Evolutionary conservation across 2,888 invertebrate genomes (phyloP).

Genomic region (Lamellibrachia satsuma): DNA sequence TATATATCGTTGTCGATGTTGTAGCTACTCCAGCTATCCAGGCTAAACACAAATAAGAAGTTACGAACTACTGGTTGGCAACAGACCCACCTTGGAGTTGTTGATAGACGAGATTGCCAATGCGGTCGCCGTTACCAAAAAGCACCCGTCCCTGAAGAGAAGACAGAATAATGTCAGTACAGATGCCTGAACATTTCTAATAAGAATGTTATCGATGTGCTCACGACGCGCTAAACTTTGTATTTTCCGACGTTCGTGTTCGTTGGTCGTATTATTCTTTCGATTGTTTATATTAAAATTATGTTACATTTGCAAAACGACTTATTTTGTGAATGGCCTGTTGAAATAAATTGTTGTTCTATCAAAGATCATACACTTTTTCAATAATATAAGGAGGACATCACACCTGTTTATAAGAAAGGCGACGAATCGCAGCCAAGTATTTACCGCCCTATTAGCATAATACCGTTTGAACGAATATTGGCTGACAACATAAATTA

Average conservation of each 20-base stretch:
- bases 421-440: too few relatives aligned
- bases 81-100: slow-evolving; percentile 82
- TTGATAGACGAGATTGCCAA: slow-evolving; percentile 91
- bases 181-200: neutral
- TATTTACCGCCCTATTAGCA: too few relatives aligned
- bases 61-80: neutral
- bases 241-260: neutral
- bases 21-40: too few relatives aligned
- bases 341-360: too few relatives aligned
- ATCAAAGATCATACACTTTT: too few relatives aligned
- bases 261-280: neutral
- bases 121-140: slow-evolving; percentile 93
- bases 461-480: too few relatives aligned
- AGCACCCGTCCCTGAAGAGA: slow-evolving; percentile 79
- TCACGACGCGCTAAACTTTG: neutral
- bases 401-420: too few relatives aligned
- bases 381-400: too few relatives aligned
- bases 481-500: too few relatives aligned
- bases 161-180: slow-evolving; percentile 24
- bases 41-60: neutral
- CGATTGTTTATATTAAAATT: neutral
- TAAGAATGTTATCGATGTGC: neutral
- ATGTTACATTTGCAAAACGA: neutral
- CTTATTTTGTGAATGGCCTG: too few relatives aligned
- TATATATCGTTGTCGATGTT: too few relatives aligned